A percentile compares a stretch with the other conserved stretches of the same genome.
Evolutionary conservation across 2,113 vertebrate genomes (phyloP).

Genomic region (Mastomys coucha): DNA sequence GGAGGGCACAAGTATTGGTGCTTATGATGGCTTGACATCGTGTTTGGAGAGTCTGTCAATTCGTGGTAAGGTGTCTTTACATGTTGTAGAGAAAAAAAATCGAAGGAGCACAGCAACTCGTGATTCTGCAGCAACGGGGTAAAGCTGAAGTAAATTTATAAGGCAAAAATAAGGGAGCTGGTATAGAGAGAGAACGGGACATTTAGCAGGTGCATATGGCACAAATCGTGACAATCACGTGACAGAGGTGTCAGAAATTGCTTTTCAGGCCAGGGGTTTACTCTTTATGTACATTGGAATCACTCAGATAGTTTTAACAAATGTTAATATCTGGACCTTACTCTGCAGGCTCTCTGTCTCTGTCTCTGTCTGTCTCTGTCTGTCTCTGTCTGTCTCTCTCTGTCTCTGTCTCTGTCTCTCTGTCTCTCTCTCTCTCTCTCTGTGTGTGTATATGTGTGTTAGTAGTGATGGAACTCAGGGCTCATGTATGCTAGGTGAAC

Average conservation of each 20-base stretch:
- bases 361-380: neutral
- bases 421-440: neutral
- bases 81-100: neutral
- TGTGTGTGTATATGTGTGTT: too few relatives aligned
- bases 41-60: neutral
- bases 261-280: neutral
- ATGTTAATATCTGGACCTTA: neutral
- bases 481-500: neutral
- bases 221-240: neutral
- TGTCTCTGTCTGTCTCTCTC: neutral
- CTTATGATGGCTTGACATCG: too few relatives aligned
- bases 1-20: neutral
- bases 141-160: neutral
- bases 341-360: neutral
- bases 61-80: neutral
- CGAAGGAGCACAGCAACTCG: neutral
- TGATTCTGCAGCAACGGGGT: neutral
- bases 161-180: neutral
- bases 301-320: neutral
- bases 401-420: neutral
- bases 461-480: neutral
- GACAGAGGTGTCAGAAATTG: neutral
- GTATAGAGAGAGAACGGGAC: neutral
- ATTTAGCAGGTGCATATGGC: neutral
- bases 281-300: neutral